A percentile compares a stretch with the other conserved stretches of the same genome.
phyloP scores from a whole-genome alignment of 2,888 invertebrate species.

The Lampropteryx suffumata region DNA sequence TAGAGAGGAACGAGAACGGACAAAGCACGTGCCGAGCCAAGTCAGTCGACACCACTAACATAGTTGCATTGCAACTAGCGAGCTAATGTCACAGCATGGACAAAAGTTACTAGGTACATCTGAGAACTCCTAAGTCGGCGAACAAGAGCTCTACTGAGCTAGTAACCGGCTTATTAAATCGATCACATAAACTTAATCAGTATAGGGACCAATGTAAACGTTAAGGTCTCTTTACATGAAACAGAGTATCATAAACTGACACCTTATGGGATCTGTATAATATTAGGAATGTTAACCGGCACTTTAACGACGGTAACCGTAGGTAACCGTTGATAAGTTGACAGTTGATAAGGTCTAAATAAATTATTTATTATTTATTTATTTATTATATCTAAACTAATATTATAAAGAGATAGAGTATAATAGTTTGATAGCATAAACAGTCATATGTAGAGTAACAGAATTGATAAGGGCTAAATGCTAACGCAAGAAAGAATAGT shows the following conservation, averaged over 20 bases:
- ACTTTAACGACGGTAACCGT: no score
- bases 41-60: constrained; percentile 23
- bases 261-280: constrained; percentile 6
- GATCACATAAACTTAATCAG: constrained; percentile 21
- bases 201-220: constrained; percentile 19
- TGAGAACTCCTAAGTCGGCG: constrained; percentile 27
- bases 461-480: no score
- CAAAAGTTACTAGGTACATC: constrained; percentile 9
- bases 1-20: constrained; percentile 40
- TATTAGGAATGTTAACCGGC: background rate
- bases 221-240: constrained; percentile 16
- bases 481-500: no score
- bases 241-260: constrained; percentile 23
- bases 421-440: no score
- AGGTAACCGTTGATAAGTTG: no score
- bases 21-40: constrained; percentile 34
- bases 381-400: no score
- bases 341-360: no score
- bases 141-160: constrained; percentile 28
- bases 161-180: constrained; percentile 26
- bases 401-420: no score
- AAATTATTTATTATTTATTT: no score
- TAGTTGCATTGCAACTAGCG: constrained; percentile 25
- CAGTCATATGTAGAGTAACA: no score
- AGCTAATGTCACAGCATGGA: constrained; percentile 7